phyloP scores from a whole-genome alignment of 2,113 vertebrate species.

The Proteles cristata region DNA sequence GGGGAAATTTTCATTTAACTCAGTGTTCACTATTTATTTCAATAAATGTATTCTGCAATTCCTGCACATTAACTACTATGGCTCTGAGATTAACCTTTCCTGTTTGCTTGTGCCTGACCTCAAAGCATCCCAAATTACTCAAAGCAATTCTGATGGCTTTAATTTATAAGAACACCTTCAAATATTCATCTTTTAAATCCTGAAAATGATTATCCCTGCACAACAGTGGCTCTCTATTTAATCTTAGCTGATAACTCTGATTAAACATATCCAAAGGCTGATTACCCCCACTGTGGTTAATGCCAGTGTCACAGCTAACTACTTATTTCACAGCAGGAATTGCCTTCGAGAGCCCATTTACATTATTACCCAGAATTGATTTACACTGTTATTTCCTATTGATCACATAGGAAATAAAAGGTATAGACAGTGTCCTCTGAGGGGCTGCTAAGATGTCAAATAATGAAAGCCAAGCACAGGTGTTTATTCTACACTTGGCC shows the following conservation, averaged over 20 bases:
- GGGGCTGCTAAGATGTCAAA: slow-evolving; percentile 56
- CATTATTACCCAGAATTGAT: slow-evolving; percentile 83
- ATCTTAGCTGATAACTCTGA: slow-evolving; percentile 86
- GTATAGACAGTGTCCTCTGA: slow-evolving; percentile 59
- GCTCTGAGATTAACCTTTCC: slow-evolving; percentile 70
- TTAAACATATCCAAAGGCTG: slow-evolving; percentile 85
- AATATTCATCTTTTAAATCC: slow-evolving; percentile 77
- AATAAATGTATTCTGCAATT: slow-evolving; percentile 16
- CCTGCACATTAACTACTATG: background rate
- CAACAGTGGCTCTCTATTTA: slow-evolving; percentile 78
- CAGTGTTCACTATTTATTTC: slow-evolving; percentile 17
- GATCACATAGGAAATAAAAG: slow-evolving; percentile 69
- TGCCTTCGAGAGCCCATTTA: slow-evolving; percentile 83
- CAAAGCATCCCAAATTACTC: slow-evolving; percentile 76
- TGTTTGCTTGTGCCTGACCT: slow-evolving; percentile 59
- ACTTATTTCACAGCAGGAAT: slow-evolving; percentile 85
- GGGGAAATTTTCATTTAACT: slow-evolving; percentile 13
- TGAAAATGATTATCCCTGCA: slow-evolving; percentile 73
- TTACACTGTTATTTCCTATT: slow-evolving; percentile 77
- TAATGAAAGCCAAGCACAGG: slow-evolving; percentile 39
- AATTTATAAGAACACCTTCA: slow-evolving; percentile 77
- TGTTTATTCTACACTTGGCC: background rate
- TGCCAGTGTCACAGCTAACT: slow-evolving; percentile 82
- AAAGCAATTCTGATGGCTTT: slow-evolving; percentile 67
- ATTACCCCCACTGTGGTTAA: slow-evolving; percentile 83